Evolutionary conservation across 2,113 vertebrate species (phyloP), one percentile per base, ranked within the genome.

Genomic region (Phyllopteryx taeniolatus): DNA sequence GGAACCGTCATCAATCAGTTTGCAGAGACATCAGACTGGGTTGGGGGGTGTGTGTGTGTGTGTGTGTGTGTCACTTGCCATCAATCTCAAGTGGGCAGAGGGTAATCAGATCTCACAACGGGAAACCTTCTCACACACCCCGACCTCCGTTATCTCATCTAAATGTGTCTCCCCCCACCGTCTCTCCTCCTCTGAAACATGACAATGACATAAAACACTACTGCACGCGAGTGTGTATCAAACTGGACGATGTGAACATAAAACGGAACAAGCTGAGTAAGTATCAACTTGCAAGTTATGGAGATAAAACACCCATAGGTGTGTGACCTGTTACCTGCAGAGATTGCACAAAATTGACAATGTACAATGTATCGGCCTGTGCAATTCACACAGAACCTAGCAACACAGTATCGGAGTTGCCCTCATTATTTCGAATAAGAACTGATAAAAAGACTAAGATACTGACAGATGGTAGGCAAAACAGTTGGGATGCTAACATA

Each of bases 61-160:
- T 44, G 76, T 81, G 76, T 81, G 82, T 82, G 81, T 82, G 85
- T 85, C 81, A 72, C 81, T 82, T 75, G 89, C 82, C 77, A 91
- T 91, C 90, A 84, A 88, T 88, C 86, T 89, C 77, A 81, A 89
- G 83, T 87, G 79, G 84, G 82, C 83, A 86, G 79, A 85, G 81
- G 79, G 87, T 91, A 88, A 91, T 91, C 88, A 88, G 90, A 85
- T 85, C 79, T 89, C 90, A 87, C 90, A 84, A 84, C 86, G 84
- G 87, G 87, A 86, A 80, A 77, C 77, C 77, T 79, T 6, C 77
- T 66, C 68, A 73, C 72, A 63, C 78, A 70, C 70, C 67, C 68
- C 80, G 77, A 68, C 46, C 76, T 61, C 71, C 76, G 78, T 85
- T 77, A 83, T 76, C 80, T 83, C 84, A 82, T 85, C 79, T 81